Base-by-base conservation (phyloP, 1,140 invertebrate species). In the Gonatopus flavifemur region DNA sequence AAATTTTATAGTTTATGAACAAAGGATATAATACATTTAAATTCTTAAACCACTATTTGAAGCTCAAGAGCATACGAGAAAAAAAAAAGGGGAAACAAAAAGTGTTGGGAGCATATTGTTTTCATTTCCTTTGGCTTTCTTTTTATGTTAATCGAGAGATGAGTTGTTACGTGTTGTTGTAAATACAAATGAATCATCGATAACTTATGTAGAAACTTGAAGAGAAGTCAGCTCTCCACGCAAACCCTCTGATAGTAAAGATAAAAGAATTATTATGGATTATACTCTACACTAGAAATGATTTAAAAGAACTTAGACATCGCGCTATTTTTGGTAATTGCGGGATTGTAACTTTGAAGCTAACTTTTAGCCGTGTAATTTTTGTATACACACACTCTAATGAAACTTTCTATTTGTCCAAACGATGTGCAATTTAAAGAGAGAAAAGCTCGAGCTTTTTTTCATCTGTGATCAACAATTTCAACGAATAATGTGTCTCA, bases 301-400 rank as follows among this genome's bases (percentile, higher is more conserved):
- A 15, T 36, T 9, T 18, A 36, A 18, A 53, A 36, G 24, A 49
- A 49, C 49, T 53, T 49, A 49, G 38, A 16, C 16, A 53, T 52
- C 30, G 22, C 15, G 38, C 30, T 53, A 53, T 53, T 49, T 53
- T 49, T 49, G 36, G 37, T 24, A 36, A 49, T 38, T 20, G 24
- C 30, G 19, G 30, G 32, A 53, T 49, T 49, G 25, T 20, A n/a
- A n/a, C n/a, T n/a, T n/a, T n/a, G n/a, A n/a, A n/a, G n/a, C n/a
- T n/a, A n/a, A n/a, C n/a, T n/a, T n/a, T 37, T 31, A 38, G 42
- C 48, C 15, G 32, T 9, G 9, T 15, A 39, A 21, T 36, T 22
- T n/a, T 31, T 9, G 32, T 36, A 32, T 49, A 40, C 19, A 35
- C 28, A n/a, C 6, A 31, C 13, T 10, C 24, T 18, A 30, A 32